Conservation (phyloP, 2,113 vertebrate species). For the Anser cygnoides region DNA sequence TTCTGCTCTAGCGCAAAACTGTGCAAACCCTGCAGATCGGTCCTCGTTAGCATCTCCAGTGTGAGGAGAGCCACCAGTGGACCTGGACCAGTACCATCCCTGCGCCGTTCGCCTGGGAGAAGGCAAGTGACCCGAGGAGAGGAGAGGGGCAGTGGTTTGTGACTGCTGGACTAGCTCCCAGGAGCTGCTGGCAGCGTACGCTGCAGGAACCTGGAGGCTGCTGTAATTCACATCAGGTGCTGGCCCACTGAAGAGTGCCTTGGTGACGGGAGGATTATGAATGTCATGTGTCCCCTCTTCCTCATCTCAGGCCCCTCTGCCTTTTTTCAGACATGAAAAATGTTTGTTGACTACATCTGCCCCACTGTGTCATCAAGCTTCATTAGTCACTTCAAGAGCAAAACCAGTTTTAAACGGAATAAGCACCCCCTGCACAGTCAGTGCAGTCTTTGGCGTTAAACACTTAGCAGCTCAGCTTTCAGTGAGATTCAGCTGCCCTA, state of each 20-base stretch:
- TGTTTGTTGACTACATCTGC: neutral
- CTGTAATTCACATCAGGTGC: neutral
- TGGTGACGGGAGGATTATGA: neutral
- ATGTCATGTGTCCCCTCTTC: neutral
- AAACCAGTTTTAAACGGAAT: neutral
- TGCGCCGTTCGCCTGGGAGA: neutral
- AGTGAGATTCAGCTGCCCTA: neutral
- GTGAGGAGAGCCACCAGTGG: neutral
- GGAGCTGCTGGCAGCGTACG: neutral
- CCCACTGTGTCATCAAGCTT: neutral
- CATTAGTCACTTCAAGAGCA: neutral
- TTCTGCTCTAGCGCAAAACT: slow-evolving; percentile 19
- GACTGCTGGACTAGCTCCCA: neutral
- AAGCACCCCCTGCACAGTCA: neutral
- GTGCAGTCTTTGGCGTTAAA: neutral
- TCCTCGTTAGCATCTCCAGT: neutral
- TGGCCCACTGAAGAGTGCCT: neutral
- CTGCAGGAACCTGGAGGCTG: neutral
- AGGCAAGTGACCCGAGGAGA: neutral
- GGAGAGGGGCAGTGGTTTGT: neutral
- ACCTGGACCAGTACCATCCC: neutral
- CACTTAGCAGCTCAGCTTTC: neutral
- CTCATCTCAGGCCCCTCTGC: neutral
- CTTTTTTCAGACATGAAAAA: neutral
- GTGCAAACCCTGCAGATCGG: neutral